Conservation (phyloP, 2,888 invertebrate genomes). For the Chymomyza amoena region DNA sequence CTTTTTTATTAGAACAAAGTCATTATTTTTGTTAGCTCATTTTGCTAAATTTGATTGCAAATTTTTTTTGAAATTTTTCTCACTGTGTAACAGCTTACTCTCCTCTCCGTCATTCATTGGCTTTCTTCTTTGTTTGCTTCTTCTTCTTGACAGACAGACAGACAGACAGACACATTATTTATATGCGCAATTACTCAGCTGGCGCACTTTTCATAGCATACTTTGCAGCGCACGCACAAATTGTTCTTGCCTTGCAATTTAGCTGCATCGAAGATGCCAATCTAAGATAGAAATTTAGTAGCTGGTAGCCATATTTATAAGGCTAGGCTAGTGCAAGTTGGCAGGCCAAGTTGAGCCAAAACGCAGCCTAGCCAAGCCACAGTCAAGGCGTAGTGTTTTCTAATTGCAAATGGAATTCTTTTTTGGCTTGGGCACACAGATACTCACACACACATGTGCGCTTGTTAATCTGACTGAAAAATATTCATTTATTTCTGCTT, state of each 20-base stretch:
- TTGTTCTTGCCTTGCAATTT: slow-evolving; percentile 17
- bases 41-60: too few species aligned
- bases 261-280: slow-evolving; percentile 15
- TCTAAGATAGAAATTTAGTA: slow-evolving; percentile 6
- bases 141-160: neutral
- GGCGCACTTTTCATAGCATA: slow-evolving; percentile 2
- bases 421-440: neutral
- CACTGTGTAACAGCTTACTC: neutral
- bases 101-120: neutral
- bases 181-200: slow-evolving; percentile 53
- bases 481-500: slow-evolving; percentile 60
- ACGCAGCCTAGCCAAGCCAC: neutral
- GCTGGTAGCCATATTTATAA: neutral
- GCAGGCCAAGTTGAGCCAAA: neutral
- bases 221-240: slow-evolving; percentile 30
- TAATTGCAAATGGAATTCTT: neutral
- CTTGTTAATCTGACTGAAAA: slow-evolving; percentile 53
- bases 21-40: too few species aligned
- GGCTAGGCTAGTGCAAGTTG: neutral
- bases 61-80: too few species aligned
- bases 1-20: too few species aligned
- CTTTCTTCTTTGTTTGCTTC: neutral
- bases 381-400: neutral
- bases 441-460: slow-evolving; percentile 2
- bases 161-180: slow-evolving; percentile 45